Base-by-base conservation (phyloP, 2,888 invertebrate species). In the Rhamnusium bicolor region DNA sequence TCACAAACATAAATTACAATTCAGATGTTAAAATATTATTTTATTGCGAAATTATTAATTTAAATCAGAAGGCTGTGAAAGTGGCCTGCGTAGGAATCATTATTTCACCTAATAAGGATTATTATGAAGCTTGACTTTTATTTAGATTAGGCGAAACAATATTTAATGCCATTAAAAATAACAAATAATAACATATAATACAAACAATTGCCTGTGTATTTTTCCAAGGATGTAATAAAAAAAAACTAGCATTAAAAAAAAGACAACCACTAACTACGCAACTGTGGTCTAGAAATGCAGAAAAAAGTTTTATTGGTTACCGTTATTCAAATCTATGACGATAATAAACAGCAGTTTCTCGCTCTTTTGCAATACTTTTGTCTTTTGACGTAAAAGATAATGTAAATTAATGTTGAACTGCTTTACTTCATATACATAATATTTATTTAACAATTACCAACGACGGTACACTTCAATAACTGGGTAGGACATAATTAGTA, bases 21-120 rank as follows among this genome's bases (percentile, higher is more conserved):
- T n/a, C 61, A 61, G 61, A 61, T 47, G 61, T 46, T 61, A 47
- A 47, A 61, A 46, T 19, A n/a, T 21, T 12, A 19, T 21, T 46
- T 46, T 7, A 14, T 61, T 61, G 47, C 46, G 61, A 61, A 61
- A 61, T 61, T 46, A 61, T 61, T 46, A 61, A 61, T 46, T 61
- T 61, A 46, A 10, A 16, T 40, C 40, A 40, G 40, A 40, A 60
- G 46, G 32, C 40, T 19, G 61, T 61, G 61, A 61, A 61, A 61
- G 61, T 61, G n/a, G 46, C 12, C 51, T 19, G 12, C 19, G 3
- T 29, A 19, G 40, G 46, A 18, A 47, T 47, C 19, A 46, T 61
- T 46, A 61, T 8, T 61, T 3, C 29, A 21, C 8, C 47, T 14
- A 46, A 14, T 61, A 61, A 46, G 7, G 16, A 29, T 29, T 10